Base-by-base conservation (phyloP, 2,888 invertebrate species). In the Ditylenchus weischeri region DNA sequence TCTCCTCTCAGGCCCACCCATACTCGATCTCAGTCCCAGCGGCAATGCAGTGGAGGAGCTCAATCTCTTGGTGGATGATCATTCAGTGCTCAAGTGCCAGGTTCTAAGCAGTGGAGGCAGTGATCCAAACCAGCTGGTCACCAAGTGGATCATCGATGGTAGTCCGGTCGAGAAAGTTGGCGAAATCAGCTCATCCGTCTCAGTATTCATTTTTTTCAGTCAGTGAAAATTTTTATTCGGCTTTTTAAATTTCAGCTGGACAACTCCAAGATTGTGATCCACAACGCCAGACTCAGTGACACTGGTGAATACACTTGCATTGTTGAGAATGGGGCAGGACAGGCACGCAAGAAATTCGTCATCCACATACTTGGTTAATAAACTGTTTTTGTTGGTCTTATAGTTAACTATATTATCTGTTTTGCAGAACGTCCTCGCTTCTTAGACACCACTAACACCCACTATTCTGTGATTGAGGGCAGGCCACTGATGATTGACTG, bases 301-400 rank as follows among this genome's bases (percentile, higher is more conserved):
- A 86, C 87, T 50, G 89, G 88, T 0, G 84, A 86, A 23, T 70
- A 71, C 48, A 85, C 84, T 3, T 89, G 89, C 76, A 75, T 84
- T 11, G 88, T 86, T 3, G 83, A 77, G 57, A 89, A 88, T 76
- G 81, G 84, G 47, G 87, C 86, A 76, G 88, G 88, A 1, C 85
- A 85, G 47, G 84, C 80, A 18, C 79, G 84, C 11, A 87, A 86
- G 71, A 83, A 84, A 38, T 87, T 88, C 71, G 83, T 84, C 43
- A 75, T 89, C 0, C 84, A 85, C 51, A 87, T 89, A 0, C 82
- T 88, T 65, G 88, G 89, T 88, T 79, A 79, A 84, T 57, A 13
- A 35, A 35, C 35, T n/a, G 18, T 23, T 58, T 19, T 15, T 43
- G 18, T 64, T 8, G 6, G 49, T 23, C 8, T 29, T 6, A 8